These are phyloP conservation scores for Drosophila prolongata DNA, from an alignment of 2,888 invertebrate genomes.

Conservation along the genomic window DNA sequence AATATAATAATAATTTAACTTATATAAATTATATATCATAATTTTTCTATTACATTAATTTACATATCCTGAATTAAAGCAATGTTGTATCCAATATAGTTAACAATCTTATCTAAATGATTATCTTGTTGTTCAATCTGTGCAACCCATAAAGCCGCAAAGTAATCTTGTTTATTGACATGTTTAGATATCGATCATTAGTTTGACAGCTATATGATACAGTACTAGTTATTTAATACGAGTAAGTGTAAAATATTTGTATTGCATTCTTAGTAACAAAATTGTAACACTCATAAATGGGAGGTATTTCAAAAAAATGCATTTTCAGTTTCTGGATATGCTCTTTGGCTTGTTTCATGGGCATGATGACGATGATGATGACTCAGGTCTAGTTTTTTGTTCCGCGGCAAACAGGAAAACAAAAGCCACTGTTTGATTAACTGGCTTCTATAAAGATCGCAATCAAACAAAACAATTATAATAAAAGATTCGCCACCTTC, in stretches of 20 bases:
- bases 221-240: neutral
- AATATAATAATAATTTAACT: too few species aligned
- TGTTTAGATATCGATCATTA: conserved; percentile 31
- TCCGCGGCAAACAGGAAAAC: conserved; percentile 13
- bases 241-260: neutral
- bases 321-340: neutral
- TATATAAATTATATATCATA: too few species aligned
- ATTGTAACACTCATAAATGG: neutral
- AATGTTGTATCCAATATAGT: neutral
- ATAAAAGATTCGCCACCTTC: conserved; percentile 33
- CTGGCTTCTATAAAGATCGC: conserved; percentile 20
- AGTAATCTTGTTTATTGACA: conserved; percentile 35
- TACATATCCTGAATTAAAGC: too few species aligned
- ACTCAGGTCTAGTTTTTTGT: conserved; percentile 26
- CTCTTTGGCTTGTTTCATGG: neutral
- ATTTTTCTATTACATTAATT: too few species aligned
- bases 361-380: conserved; percentile 4
- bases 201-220: conserved; percentile 25
- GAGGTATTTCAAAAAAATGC: neutral
- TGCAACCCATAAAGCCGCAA: conserved; percentile 20
- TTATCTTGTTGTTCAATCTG: conserved; percentile 1
- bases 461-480: conserved; percentile 35
- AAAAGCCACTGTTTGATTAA: conserved; percentile 13
- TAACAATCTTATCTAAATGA: neutral
- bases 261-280: neutral